Evolutionary conservation across 1,140 invertebrate species (phyloP).

Genomic region (Brachionus koreanus): DNA sequence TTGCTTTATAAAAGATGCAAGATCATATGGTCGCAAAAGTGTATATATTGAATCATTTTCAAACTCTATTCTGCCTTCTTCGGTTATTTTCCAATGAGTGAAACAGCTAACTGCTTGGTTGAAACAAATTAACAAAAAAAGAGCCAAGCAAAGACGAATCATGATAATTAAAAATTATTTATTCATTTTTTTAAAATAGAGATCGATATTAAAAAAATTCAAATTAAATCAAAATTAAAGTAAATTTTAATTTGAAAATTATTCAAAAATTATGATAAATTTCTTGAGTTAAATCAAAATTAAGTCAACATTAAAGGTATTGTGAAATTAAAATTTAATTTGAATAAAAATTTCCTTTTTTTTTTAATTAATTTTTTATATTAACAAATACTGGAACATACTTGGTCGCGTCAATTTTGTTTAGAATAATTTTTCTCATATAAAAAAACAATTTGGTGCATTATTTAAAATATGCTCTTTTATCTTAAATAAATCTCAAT

Average conservation of each 20-base stretch:
- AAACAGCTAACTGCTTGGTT: neutral
- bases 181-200: too few relatives aligned
- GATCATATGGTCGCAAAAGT: slow-evolving; percentile 14
- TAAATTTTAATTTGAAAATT: neutral
- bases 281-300: neutral
- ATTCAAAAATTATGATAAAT: neutral
- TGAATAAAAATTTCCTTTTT: neutral
- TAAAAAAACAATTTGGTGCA: too few relatives aligned
- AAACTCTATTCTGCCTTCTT: neutral
- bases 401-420: too few relatives aligned
- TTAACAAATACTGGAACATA: too few relatives aligned
- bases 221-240: neutral
- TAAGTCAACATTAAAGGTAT: neutral
- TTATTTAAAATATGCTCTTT: too few relatives aligned
- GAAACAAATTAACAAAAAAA: neutral
- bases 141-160: neutral
- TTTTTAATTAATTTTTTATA: too few relatives aligned
- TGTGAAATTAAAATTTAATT: neutral
- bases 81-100: slow-evolving; percentile 18
- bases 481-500: too few relatives aligned
- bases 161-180: too few relatives aligned
- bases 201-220: too few relatives aligned
- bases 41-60: neutral
- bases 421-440: too few relatives aligned
- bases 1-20: slow-evolving; percentile 25